Conservation (phyloP, 2,888 invertebrate genomes). For the Xestia ashworthii region DNA sequence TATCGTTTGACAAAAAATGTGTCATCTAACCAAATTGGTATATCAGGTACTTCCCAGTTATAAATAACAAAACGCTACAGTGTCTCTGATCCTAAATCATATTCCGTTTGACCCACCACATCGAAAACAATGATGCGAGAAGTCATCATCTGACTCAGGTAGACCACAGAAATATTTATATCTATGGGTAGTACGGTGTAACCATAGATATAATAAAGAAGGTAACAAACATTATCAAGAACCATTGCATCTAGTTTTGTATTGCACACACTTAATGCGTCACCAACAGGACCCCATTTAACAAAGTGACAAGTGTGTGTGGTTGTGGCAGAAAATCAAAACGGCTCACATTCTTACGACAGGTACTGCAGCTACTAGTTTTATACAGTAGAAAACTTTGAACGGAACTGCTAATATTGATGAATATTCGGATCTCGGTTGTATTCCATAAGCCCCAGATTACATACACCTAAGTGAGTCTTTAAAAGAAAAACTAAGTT, state of each 20-base stretch:
- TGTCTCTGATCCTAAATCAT: neutral
- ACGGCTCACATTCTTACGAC: neutral
- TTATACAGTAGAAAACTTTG: neutral
- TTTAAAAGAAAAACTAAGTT: constrained; percentile 11
- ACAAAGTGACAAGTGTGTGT: neutral
- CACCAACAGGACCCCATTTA: neutral
- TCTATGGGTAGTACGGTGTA: no score
- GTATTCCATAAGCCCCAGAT: neutral
- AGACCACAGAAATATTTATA: no score
- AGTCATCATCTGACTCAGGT: neutral
- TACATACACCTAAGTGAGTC: neutral
- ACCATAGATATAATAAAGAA: no score
- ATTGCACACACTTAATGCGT: no score
- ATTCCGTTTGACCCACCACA: neutral
- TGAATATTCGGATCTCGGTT: neutral
- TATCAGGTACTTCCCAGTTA: no score
- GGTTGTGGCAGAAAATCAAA: neutral
- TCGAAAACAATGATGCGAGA: neutral
- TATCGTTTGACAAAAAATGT: no score
- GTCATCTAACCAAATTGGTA: no score
- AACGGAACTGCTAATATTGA: neutral
- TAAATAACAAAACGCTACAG: neutral
- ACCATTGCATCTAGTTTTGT: neutral
- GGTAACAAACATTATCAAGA: neutral
- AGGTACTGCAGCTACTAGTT: no score